Conservation (phyloP, 2,888 invertebrate genomes). For the Ditylenchus weischeri region DNA sequence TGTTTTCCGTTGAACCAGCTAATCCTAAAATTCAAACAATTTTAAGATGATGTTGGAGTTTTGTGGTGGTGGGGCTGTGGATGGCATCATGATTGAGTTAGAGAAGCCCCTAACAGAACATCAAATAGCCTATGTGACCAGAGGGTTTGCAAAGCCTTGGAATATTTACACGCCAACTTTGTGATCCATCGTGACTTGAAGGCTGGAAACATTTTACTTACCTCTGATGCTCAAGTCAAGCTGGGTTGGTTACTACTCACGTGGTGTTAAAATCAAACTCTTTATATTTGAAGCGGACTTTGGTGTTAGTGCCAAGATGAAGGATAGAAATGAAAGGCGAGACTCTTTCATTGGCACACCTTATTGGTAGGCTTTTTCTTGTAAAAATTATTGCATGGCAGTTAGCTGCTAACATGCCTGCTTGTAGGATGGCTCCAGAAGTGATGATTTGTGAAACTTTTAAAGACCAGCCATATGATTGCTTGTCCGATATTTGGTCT, state of each 20-base stretch:
- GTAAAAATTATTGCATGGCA: too few species aligned
- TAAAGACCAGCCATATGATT: slow-evolving; percentile 94
- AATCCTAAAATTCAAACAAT: background rate
- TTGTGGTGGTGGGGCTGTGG: slow-evolving; percentile 96
- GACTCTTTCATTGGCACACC: slow-evolving; percentile 97
- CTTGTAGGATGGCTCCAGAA: slow-evolving; percentile 82
- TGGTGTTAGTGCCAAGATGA: slow-evolving; percentile 97
- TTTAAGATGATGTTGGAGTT: slow-evolving; percentile 93
- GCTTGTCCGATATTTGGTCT: slow-evolving; percentile 69
- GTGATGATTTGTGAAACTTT: slow-evolving; percentile 97
- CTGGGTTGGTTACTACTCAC: slow-evolving; percentile 76
- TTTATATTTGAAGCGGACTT: too few species aligned
- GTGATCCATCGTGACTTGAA: slow-evolving; percentile 97
- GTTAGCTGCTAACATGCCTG: too few species aligned
- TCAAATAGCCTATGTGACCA: slow-evolving; percentile 91
- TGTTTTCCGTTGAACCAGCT: background rate
- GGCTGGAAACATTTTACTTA: slow-evolving; percentile 95
- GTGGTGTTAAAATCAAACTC: too few species aligned
- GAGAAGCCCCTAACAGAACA: slow-evolving; percentile 89
- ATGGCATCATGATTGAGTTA: slow-evolving; percentile 98
- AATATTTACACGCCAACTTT: slow-evolving; percentile 79
- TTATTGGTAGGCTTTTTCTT: slow-evolving; percentile 71
- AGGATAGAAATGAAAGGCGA: slow-evolving; percentile 87
- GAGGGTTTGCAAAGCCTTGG: slow-evolving; percentile 70
- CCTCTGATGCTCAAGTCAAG: slow-evolving; percentile 91